Evolutionary conservation across 2,113 vertebrate genomes (phyloP).

Genomic region (Aviceda subcristata): DNA sequence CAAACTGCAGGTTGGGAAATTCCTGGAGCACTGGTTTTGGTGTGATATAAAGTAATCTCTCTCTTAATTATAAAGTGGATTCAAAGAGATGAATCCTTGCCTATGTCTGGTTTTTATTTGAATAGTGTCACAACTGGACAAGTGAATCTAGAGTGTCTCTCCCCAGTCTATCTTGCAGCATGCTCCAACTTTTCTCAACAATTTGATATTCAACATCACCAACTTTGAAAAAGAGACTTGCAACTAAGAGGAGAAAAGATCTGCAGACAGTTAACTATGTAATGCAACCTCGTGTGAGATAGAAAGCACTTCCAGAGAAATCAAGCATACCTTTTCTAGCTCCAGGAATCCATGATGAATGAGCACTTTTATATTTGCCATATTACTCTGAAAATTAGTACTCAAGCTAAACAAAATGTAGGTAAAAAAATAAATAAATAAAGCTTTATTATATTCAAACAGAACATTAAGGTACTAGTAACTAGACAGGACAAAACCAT

Average conservation of each 20-base stretch:
- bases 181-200: neutral
- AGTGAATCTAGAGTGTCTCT: neutral
- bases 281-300: neutral
- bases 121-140: neutral
- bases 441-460: neutral
- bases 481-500: neutral
- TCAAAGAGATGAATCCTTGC: neutral
- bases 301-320: neutral
- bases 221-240: neutral
- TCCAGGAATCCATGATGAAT: neutral
- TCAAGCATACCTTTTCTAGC: neutral
- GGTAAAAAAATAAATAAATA: neutral
- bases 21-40: neutral
- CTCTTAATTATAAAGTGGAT: neutral
- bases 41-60: neutral
- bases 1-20: neutral
- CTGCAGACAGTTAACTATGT: neutral
- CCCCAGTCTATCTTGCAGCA: neutral
- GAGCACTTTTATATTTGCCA: neutral
- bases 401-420: neutral
- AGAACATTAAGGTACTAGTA: neutral
- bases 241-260: neutral
- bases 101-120: neutral
- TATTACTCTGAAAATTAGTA: neutral
- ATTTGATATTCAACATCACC: neutral